Conservation (phyloP, 2,113 vertebrate species). For the Cavia aperea region DNA sequence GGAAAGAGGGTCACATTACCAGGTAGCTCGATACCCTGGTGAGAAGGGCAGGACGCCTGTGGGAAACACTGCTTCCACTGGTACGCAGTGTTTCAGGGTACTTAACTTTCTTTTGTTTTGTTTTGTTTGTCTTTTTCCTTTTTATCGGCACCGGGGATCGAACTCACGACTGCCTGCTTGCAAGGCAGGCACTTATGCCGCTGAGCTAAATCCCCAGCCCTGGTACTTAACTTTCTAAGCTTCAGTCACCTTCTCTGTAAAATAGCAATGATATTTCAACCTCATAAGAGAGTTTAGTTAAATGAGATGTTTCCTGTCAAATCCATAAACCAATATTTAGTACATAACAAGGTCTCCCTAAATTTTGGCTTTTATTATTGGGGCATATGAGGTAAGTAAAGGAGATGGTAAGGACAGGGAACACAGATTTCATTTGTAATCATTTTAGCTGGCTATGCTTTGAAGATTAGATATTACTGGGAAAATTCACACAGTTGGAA, state of each 20-base stretch:
- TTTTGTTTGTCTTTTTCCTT: too few species aligned
- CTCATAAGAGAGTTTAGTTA: neutral
- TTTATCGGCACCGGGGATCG: too few species aligned
- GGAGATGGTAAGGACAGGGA: neutral
- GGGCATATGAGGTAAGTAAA: neutral
- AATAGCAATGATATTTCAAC: neutral
- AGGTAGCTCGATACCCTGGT: neutral
- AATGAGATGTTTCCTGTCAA: neutral
- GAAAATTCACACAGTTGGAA: neutral
- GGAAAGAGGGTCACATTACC: neutral
- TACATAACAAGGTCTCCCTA: neutral
- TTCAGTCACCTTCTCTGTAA: neutral
- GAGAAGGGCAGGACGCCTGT: rapidly evolving
- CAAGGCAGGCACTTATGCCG: too few species aligned
- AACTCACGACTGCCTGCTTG: too few species aligned
- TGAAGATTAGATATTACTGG: neutral
- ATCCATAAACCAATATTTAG: neutral
- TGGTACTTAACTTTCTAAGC: neutral
- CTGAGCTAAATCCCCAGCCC: too few species aligned
- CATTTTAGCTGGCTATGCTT: neutral
- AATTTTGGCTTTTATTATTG: neutral
- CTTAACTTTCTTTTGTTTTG: neutral
- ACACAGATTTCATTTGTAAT: neutral
- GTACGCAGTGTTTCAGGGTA: neutral
- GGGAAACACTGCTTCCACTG: neutral